Evolutionary conservation across 92 coral and sea anemone genomes (phyloP), one percentile per base, ranked within the genome.

Genomic region (Metridium senile): DNA sequence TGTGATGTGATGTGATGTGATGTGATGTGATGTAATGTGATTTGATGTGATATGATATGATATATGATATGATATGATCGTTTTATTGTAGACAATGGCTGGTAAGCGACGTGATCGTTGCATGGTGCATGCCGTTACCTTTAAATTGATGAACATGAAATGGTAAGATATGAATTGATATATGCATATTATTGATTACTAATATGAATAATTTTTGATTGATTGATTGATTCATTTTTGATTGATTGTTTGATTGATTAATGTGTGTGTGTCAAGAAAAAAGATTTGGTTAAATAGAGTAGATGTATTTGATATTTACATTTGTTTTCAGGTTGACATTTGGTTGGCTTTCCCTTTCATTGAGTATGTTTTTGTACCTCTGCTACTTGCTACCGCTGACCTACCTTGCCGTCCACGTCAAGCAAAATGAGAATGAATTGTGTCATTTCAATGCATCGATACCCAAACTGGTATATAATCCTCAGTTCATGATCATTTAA

Each of bases 361-460:
- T 84, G 29, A 84, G 67, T 53, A 56, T 88, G 28, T 9, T 88
- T 29, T 31, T 75, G 56, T 79, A 88, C 49, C 68, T 88, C 1
- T 26, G 78, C 68, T 84, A 83, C 76, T 79, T 88, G 53, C 34
- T 88, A 33, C 92, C 92, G 77, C 83, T 88, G 81, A 88, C 92
- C 67, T 45, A 33, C 0, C 74, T 88, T 9, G 92, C 89, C 26
- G 72, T 79, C 73, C 82, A 62, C 65, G 3, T 76, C 74, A 82
- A 86, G 68, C 56, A 68, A 23, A 34, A 84, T 30, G 89, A 88
- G 56, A 59, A 30, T 25, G 32, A 8, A 0, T 43, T 88, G 17
- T 88, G 92, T 58, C 29, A 74, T 30, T 26, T 87, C 13, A 86
- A 86, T 66, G 66, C 53, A 34, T 62, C 84, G 17, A 65, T 66